Conservation (phyloP, 2,113 vertebrate species). For the Neotragus pygmaeus region DNA sequence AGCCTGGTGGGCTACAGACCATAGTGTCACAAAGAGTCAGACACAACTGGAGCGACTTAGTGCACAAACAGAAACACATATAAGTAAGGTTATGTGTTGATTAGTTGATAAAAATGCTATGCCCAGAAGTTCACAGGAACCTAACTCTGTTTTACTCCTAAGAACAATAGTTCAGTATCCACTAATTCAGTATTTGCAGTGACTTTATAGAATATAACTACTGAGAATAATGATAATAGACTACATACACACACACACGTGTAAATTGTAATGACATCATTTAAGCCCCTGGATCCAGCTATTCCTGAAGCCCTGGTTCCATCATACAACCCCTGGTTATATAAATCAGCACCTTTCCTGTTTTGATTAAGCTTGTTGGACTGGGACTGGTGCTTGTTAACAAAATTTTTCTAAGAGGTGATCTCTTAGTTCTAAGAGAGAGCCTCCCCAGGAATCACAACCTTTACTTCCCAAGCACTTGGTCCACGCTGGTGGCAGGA, state of each 20-base stretch:
- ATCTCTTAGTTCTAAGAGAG: not conserved
- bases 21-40: not conserved
- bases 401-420: not conserved
- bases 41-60: not conserved
- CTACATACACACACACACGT: accelerated
- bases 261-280: not conserved
- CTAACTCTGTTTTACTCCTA: not conserved
- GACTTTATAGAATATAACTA: not conserved
- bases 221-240: not conserved
- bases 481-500: no score
- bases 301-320: not conserved
- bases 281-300: not conserved
- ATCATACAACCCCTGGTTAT: no score
- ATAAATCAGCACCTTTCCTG: not conserved
- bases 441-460: not conserved
- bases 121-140: not conserved
- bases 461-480: not conserved
- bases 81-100: not conserved
- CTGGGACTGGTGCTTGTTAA: not conserved
- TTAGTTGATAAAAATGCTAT: not conserved
- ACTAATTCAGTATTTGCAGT: not conserved
- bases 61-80: not conserved
- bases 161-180: not conserved
- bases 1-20: not conserved
- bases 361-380: not conserved